phyloP scores from a whole-genome alignment of 2,113 vertebrate species.

The Gymnocephalus cernua region DNA sequence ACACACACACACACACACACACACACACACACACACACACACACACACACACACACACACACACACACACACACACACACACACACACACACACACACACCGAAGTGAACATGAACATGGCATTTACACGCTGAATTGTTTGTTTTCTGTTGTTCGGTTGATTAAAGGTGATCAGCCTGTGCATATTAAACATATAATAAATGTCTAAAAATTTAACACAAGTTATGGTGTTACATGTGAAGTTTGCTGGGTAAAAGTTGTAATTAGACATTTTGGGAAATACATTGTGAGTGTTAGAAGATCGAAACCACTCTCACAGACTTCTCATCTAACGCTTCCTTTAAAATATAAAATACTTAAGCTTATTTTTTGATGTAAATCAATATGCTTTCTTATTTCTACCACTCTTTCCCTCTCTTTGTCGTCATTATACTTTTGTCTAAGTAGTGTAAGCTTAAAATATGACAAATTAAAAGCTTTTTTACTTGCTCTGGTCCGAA shows the following conservation, averaged over 20 bases:
- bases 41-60: constrained; percentile 12
- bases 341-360: no score
- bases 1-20: constrained; percentile 20
- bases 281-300: background rate
- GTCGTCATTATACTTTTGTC: no score
- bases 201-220: background rate
- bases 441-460: background rate
- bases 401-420: background rate
- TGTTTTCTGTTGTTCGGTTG: constrained; percentile 20
- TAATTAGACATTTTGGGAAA: background rate
- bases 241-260: background rate
- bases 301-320: no score
- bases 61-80: background rate
- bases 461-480: background rate
- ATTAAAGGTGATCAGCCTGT: constrained; percentile 6
- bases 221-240: background rate
- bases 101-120: constrained; percentile 9
- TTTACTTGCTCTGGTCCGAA: no score
- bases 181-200: background rate
- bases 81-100: constrained; percentile 9
- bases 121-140: constrained; percentile 15
- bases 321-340: no score
- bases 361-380: background rate
- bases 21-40: constrained; percentile 14
- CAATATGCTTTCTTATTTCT: no score